These are phyloP conservation scores for Drosophila sturtevanti DNA, from an alignment of 1,140 invertebrate species.

Conservation along the genomic window DNA sequence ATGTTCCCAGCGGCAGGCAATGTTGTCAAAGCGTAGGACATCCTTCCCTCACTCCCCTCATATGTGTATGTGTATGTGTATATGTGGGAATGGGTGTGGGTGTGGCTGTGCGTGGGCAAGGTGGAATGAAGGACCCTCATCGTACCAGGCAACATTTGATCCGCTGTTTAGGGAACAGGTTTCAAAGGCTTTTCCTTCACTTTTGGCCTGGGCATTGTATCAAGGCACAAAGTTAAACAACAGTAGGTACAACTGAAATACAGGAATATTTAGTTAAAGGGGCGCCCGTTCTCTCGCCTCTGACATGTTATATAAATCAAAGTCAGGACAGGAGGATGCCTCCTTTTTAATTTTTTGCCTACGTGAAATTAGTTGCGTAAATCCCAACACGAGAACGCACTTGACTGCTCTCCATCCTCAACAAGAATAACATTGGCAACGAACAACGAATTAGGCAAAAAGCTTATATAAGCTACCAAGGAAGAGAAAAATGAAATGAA, in stretches of 20 bases:
- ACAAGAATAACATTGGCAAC: slow-evolving; percentile 12
- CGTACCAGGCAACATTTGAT: slow-evolving; percentile 44
- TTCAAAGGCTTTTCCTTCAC: slow-evolving; percentile 49
- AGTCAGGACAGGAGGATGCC: slow-evolving; percentile 44
- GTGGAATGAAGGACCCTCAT: background rate
- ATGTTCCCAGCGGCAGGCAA: slow-evolving; percentile 42
- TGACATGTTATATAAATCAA: slow-evolving; percentile 69
- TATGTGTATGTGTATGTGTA: background rate
- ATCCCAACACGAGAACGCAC: slow-evolving; percentile 78
- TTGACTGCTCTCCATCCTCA: slow-evolving; percentile 47
- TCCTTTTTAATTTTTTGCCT: slow-evolving; percentile 71
- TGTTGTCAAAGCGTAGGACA: slow-evolving; percentile 45
- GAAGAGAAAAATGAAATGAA: slow-evolving; percentile 47
- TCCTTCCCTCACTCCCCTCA: too few species aligned
- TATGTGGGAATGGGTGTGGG: background rate
- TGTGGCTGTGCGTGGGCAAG: slow-evolving; percentile 2
- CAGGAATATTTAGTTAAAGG: slow-evolving; percentile 3
- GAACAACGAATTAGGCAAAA: slow-evolving; percentile 61
- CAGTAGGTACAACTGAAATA: slow-evolving; percentile 13
- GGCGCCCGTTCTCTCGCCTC: background rate
- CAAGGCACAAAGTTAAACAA: slow-evolving; percentile 36
- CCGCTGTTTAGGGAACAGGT: slow-evolving; percentile 42
- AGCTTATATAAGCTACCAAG: slow-evolving; percentile 51
- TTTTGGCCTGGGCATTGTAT: background rate
- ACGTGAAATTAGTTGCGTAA: slow-evolving; percentile 79